These are phyloP conservation scores for Xenotilapia caudafasciata DNA, from an alignment of 2,113 vertebrate species.

Conservation along the genomic window DNA sequence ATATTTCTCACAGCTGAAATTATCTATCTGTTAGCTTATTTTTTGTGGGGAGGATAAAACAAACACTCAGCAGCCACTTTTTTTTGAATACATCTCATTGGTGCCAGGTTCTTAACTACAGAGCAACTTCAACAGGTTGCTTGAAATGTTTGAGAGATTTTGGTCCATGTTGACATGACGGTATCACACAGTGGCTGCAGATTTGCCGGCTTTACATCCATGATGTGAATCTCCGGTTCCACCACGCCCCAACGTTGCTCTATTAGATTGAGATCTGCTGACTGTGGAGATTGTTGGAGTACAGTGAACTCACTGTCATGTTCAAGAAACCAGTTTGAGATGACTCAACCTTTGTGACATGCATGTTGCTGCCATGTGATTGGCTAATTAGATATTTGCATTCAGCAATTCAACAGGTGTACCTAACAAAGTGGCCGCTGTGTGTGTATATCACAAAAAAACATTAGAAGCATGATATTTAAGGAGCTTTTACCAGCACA, in stretches of 20 bases:
- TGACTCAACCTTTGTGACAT: neutral
- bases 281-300: neutral
- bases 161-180: neutral
- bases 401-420: neutral
- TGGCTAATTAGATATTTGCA: neutral
- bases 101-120: neutral
- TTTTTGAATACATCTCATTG: neutral
- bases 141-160: neutral
- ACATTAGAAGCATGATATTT: neutral
- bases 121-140: neutral
- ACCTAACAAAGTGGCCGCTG: neutral
- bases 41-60: neutral
- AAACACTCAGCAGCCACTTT: neutral
- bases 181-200: neutral
- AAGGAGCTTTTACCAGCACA: neutral
- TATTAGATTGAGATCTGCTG: neutral
- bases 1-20: neutral
- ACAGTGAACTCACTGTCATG: neutral
- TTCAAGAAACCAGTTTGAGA: neutral
- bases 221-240: neutral
- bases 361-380: neutral
- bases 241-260: neutral
- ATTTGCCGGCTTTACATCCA: neutral
- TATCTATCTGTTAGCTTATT: neutral
- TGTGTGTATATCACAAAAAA: neutral